Conservation (phyloP, 1,140 invertebrate genomes). For the Microvelia longipes region DNA sequence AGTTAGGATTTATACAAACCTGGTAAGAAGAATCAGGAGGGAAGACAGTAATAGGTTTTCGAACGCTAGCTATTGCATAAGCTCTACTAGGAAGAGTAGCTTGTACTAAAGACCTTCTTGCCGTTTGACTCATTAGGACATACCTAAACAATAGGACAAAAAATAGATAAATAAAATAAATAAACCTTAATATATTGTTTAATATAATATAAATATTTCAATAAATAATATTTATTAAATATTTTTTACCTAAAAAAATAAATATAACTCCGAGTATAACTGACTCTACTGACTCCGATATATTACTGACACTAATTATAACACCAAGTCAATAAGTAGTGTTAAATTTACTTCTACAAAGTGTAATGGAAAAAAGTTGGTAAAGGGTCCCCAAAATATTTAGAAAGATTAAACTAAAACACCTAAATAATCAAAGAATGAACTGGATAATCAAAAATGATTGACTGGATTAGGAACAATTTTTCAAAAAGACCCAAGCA, state of each 20-base stretch:
- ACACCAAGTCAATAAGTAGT: neutral
- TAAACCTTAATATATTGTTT: neutral
- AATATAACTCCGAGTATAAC: neutral
- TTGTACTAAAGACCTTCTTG: neutral
- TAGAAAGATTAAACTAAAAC: too few species aligned
- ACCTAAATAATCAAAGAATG: too few species aligned
- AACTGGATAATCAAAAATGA: too few species aligned
- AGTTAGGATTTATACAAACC: too few species aligned
- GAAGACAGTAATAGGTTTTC: neutral
- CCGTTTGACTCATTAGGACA: neutral
- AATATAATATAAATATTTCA: neutral
- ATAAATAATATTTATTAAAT: neutral
- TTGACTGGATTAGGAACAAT: neutral
- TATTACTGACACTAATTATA: neutral
- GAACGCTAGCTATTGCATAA: neutral
- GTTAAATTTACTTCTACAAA: too few species aligned
- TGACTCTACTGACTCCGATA: neutral
- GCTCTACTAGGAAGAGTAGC: neutral
- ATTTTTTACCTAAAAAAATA: neutral
- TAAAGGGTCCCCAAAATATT: too few species aligned
- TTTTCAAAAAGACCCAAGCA: too few species aligned
- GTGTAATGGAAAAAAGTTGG: too few species aligned
- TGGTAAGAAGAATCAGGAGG: neutral
- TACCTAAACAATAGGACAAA: constrained; percentile 2
- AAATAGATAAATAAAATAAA: neutral